These are phyloP conservation scores for Gonioctena quinquepunctata DNA, from an alignment of 1,140 invertebrate species.

Conservation along the genomic window DNA sequence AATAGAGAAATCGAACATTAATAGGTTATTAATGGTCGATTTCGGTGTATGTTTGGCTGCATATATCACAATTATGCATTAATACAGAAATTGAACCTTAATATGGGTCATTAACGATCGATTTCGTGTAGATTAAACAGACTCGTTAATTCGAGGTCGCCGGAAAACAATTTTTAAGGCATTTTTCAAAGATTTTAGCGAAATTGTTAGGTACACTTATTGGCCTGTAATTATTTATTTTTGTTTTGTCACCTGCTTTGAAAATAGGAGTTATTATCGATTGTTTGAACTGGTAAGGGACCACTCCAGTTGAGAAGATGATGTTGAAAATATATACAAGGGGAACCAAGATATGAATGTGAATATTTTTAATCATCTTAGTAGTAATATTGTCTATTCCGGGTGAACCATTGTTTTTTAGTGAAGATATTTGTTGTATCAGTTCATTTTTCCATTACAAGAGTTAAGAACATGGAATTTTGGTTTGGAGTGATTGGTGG, in stretches of 20 bases:
- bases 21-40: too few species aligned
- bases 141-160: too few species aligned
- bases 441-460: too few species aligned
- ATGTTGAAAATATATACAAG: slow-evolving; percentile 9
- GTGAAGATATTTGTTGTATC: too few species aligned
- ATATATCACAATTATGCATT: too few species aligned
- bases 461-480: neutral
- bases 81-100: too few species aligned
- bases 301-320: neutral
- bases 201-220: slow-evolving; percentile 21
- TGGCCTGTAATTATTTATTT: slow-evolving; percentile 27
- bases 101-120: too few species aligned
- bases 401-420: too few species aligned
- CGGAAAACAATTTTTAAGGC: slow-evolving; percentile 5
- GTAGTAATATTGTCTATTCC: too few species aligned
- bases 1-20: too few species aligned
- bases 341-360: slow-evolving; percentile 3
- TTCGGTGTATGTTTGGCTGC: too few species aligned
- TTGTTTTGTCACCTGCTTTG: slow-evolving; percentile 22
- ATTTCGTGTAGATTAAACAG: too few species aligned
- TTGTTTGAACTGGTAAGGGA: slow-evolving; percentile 17
- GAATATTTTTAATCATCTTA: neutral
- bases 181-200: slow-evolving; percentile 27
- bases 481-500: neutral
- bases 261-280: slow-evolving; percentile 20